Evolutionary conservation across 2,797 vertebrate genomes (phyloP).

Genomic region (Cyprinodon diabolis): DNA sequence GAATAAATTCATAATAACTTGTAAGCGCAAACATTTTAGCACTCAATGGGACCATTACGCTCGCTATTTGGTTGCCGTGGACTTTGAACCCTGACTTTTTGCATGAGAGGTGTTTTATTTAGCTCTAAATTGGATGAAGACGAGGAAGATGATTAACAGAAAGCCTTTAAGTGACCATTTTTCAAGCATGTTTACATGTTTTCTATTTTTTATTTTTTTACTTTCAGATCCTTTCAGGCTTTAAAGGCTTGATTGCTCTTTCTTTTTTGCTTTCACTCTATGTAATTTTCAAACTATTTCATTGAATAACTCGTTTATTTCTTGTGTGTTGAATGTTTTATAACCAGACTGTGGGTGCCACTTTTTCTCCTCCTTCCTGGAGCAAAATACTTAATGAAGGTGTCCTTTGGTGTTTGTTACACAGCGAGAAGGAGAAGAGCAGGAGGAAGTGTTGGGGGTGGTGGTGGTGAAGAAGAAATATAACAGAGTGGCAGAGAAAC

Average conservation of each 20-base stretch:
- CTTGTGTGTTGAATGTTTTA: constrained; percentile 18
- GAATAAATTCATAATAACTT: constrained; percentile 76
- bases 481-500: constrained; percentile 79
- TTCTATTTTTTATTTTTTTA: neutral
- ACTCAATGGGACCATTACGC: constrained; percentile 65
- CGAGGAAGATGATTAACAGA: constrained; percentile 32
- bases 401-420: constrained; percentile 61
- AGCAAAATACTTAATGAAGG: constrained; percentile 54
- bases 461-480: constrained; percentile 53
- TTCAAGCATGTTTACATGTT: constrained; percentile 10
- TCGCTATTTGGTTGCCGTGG: constrained; percentile 42
- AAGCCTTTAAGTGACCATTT: constrained; percentile 22
- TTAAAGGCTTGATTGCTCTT: constrained; percentile 3
- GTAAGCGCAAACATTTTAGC: constrained; percentile 73
- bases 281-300: constrained; percentile 9
- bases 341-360: neutral
- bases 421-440: constrained; percentile 63
- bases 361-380: constrained; percentile 14
- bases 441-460: constrained; percentile 34
- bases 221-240: neutral
- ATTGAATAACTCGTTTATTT: constrained; percentile 22
- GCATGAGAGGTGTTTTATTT: constrained; percentile 1
- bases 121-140: constrained; percentile 31
- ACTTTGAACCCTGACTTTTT: constrained; percentile 43
- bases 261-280: constrained; percentile 23